These are phyloP conservation scores for Taenaris catops DNA, from an alignment of 2,888 invertebrate species.

Conservation along the genomic window DNA sequence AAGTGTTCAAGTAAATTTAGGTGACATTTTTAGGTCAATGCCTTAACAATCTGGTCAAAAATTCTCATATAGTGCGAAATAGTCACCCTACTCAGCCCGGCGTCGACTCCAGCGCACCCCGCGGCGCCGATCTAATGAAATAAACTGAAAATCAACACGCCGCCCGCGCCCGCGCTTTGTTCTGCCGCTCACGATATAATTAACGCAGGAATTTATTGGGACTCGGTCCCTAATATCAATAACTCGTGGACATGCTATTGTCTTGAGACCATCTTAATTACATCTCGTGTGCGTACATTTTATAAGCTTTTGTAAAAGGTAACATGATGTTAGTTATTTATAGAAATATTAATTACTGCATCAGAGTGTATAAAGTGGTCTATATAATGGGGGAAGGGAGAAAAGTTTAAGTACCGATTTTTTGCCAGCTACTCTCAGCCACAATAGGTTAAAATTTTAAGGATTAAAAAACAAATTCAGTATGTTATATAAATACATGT, in stretches of 20 bases:
- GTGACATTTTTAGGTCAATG: no score
- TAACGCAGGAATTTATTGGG: slow-evolving; percentile 68
- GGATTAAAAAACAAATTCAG: no score
- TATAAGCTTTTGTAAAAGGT: slow-evolving; percentile 9
- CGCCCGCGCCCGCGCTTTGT: slow-evolving; percentile 34
- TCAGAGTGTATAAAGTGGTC: no score
- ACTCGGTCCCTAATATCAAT: slow-evolving; percentile 42
- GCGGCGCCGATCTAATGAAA: slow-evolving; percentile 76
- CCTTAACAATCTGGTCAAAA: no score
- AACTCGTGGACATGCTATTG: slow-evolving; percentile 54
- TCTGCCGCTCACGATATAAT: slow-evolving; percentile 62
- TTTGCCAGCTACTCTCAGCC: no score
- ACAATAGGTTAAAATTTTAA: no score
- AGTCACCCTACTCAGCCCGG: slow-evolving; percentile 39
- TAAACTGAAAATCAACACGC: slow-evolving; percentile 79
- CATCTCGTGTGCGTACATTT: slow-evolving; percentile 11
- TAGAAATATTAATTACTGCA: not conserved
- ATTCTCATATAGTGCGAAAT: no score
- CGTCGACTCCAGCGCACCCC: slow-evolving; percentile 57
- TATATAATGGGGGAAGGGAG: no score
- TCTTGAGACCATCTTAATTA: slow-evolving; percentile 32
- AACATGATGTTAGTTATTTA: slow-evolving; percentile 1
- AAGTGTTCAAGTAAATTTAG: no score
- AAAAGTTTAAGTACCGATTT: no score
- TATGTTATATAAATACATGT: no score